Percentiles rank a stretch among this genome's conserved stretches.
Evolutionary conservation across 2,113 vertebrate species (phyloP).

Genomic region (Labeo rohita): DNA sequence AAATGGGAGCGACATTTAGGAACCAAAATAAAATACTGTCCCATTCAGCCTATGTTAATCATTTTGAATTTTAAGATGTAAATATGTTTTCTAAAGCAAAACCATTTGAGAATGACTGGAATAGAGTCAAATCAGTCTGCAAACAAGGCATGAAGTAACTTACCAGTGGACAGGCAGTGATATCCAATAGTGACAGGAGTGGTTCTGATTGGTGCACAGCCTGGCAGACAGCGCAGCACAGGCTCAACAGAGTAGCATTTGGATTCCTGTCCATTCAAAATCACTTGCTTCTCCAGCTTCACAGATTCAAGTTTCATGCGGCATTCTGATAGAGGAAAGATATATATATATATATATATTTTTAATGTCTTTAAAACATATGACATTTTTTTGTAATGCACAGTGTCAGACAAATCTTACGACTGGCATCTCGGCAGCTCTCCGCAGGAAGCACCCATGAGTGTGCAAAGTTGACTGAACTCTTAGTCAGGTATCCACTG

Average conservation of each 20-base stretch:
- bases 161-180: constrained; percentile 74
- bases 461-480: constrained; percentile 74
- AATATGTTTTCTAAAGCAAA: background rate
- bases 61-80: background rate
- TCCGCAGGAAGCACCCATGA: constrained; percentile 79
- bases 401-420: constrained; percentile 53
- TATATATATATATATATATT: no score
- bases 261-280: constrained; percentile 62
- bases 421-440: constrained; percentile 68
- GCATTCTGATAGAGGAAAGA: constrained; percentile 67
- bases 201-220: constrained; percentile 68
- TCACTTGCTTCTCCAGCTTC: constrained; percentile 69
- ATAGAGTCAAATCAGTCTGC: background rate
- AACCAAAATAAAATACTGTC: background rate
- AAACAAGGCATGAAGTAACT: constrained; percentile 51
- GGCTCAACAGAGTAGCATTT: constrained; percentile 78
- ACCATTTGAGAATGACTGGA: background rate
- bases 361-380: background rate
- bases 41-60: background rate
- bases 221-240: constrained; percentile 73
- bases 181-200: constrained; percentile 69
- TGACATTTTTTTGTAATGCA: background rate
- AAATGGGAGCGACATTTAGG: background rate
- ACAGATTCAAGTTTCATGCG: constrained; percentile 71
- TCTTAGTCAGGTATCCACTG: constrained; percentile 69